Evolutionary conservation across 1,140 invertebrate genomes (phyloP).

Genomic region (Eulimnadia texana): DNA sequence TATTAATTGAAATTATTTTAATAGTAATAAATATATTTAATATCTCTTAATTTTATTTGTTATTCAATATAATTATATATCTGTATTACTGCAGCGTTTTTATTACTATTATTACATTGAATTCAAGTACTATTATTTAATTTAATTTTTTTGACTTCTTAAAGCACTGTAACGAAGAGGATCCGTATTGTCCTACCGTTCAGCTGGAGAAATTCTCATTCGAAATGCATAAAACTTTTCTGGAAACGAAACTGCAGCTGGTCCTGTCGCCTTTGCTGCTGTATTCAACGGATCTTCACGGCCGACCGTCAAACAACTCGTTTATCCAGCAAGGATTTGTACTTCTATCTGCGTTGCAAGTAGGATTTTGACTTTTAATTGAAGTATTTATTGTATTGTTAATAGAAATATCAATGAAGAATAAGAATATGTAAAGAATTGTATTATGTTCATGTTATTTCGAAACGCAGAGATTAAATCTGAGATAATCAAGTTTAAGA

Average conservation of each 20-base stretch:
- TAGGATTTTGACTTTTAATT: too few relatives aligned
- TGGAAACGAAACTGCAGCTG: slow-evolving; percentile 79
- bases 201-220: slow-evolving; percentile 82
- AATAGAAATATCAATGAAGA: slow-evolving; percentile 9
- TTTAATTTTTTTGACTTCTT: not conserved
- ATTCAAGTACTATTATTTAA: not conserved
- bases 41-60: too few relatives aligned
- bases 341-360: slow-evolving; percentile 73
- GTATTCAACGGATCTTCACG: slow-evolving; percentile 54
- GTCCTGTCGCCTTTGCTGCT: slow-evolving; percentile 77
- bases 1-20: too few relatives aligned
- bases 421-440: slow-evolving; percentile 6
- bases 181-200: slow-evolving; percentile 78
- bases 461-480: too few relatives aligned
- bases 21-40: too few relatives aligned
- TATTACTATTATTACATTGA: not conserved
- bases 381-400: not conserved
- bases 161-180: slow-evolving; percentile 64
- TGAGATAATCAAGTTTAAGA: too few relatives aligned
- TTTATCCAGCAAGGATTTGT: slow-evolving; percentile 79
- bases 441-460: not conserved
- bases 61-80: too few relatives aligned
- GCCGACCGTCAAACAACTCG: slow-evolving; percentile 46
- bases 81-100: too few relatives aligned
- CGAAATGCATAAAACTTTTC: slow-evolving; percentile 88